These are phyloP conservation scores for Pseudoips prasinana DNA, from an alignment of 2,888 invertebrate genomes.

Conservation along the genomic window DNA sequence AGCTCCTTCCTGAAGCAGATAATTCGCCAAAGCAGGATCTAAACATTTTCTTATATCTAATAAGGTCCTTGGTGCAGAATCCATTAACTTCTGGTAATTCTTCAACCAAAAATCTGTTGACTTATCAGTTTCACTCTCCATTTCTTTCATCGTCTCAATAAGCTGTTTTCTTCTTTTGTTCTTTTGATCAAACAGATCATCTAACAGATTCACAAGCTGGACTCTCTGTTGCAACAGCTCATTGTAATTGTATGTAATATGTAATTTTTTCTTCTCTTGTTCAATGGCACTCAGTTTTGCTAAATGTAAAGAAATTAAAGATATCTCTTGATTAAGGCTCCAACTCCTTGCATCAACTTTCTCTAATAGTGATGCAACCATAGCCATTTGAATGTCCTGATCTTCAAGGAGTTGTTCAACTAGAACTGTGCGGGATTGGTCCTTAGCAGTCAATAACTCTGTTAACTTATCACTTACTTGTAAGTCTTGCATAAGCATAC, in stretches of 20 bases:
- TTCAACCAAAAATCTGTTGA: slow-evolving; percentile 87
- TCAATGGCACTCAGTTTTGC: slow-evolving; percentile 87
- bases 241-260: slow-evolving; percentile 86
- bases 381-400: slow-evolving; percentile 87
- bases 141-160: slow-evolving; percentile 85
- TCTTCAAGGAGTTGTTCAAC: slow-evolving; percentile 84
- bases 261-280: slow-evolving; percentile 85
- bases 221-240: slow-evolving; percentile 86
- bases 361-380: slow-evolving; percentile 87
- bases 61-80: slow-evolving; percentile 86
- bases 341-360: slow-evolving; percentile 88
- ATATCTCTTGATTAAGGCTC: slow-evolving; percentile 89
- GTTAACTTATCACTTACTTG: slow-evolving; percentile 83
- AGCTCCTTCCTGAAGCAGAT: slow-evolving; percentile 86
- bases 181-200: slow-evolving; percentile 87
- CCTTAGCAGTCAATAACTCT: slow-evolving; percentile 83
- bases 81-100: slow-evolving; percentile 92
- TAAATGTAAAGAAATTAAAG: slow-evolving; percentile 86
- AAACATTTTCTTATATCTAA: slow-evolving; percentile 83
- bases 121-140: slow-evolving; percentile 83
- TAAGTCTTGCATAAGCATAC: slow-evolving; percentile 79
- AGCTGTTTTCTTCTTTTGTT: slow-evolving; percentile 84
- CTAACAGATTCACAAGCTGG: slow-evolving; percentile 84
- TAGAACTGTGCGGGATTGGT: slow-evolving; percentile 82
- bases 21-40: slow-evolving; percentile 86